phyloP scores from a whole-genome alignment of 2,888 invertebrate genomes.

The Dasypolia templi region DNA sequence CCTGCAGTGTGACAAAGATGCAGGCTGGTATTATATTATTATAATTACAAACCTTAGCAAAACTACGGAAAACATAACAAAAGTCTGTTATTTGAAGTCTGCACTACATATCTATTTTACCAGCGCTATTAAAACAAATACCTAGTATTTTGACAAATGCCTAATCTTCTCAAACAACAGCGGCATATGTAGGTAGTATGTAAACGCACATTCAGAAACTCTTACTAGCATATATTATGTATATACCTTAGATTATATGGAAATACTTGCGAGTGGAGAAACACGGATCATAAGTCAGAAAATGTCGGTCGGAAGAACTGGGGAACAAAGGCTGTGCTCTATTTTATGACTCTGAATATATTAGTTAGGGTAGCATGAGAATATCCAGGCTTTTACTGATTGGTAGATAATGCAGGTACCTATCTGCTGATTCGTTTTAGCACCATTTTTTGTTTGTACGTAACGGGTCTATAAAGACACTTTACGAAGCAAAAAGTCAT shows the following conservation, averaged over 20 bases:
- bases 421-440: no score
- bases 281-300: conserved; percentile 53
- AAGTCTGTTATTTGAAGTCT: neutral
- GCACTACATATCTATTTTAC: neutral
- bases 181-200: conserved; percentile 48
- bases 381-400: no score
- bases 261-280: conserved; percentile 55
- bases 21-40: no score
- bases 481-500: no score
- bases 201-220: conserved; percentile 58
- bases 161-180: conserved; percentile 20
- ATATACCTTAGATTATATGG: conserved; percentile 62
- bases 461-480: no score
- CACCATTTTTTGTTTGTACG: no score
- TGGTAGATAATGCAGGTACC: no score
- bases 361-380: conserved; percentile 4
- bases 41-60: no score
- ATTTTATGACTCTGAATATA: conserved; percentile 40
- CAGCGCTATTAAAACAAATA: conserved; percentile 10
- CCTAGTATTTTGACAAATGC: conserved; percentile 39
- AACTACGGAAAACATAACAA: neutral
- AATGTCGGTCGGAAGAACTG: conserved; percentile 46
- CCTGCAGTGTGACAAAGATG: no score
- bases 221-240: conserved; percentile 63
- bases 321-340: conserved; percentile 29